A percentile compares a stretch with the other conserved stretches of the same genome.
These are phyloP conservation scores for Agrotis puta DNA, from an alignment of 2,888 invertebrate species.

Conservation along the genomic window DNA sequence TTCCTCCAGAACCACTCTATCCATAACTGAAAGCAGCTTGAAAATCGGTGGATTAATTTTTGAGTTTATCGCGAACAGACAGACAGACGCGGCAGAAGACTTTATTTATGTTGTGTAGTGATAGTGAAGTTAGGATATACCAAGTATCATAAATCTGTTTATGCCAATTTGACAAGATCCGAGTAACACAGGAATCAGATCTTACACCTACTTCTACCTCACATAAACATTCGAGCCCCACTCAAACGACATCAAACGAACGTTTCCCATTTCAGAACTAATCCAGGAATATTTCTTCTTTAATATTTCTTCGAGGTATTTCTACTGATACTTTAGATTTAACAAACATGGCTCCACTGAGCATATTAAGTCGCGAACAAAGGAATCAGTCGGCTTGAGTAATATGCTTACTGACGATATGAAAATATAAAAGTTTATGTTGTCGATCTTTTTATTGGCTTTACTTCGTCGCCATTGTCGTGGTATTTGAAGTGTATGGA, in stretches of 20 bases:
- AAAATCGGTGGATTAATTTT: no score
- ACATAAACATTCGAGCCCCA: neutral
- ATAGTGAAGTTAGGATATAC: neutral
- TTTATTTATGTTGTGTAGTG: no score
- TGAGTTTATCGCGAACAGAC: no score
- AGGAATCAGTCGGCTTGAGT: constrained; percentile 41
- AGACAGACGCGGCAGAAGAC: no score
- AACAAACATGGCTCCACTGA: constrained; percentile 44
- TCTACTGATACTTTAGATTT: constrained; percentile 44
- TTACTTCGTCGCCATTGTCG: neutral
- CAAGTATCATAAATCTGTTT: neutral
- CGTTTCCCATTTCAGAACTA: constrained; percentile 38
- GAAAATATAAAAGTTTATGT: constrained; percentile 11
- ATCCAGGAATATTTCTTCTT: constrained; percentile 33
- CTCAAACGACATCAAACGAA: constrained; percentile 53
- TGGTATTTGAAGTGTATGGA: neutral
- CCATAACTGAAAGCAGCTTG: no score
- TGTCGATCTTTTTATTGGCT: constrained; percentile 5
- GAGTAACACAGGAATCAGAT: constrained; percentile 4
- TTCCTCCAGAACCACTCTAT: no score
- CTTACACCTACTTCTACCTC: neutral
- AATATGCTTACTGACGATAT: constrained; percentile 43
- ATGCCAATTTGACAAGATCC: constrained; percentile 6
- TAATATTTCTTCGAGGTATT: constrained; percentile 52
- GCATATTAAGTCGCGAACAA: constrained; percentile 54